Evolutionary conservation across 1,140 invertebrate genomes (phyloP), one percentile per base, ranked within the genome.

Genomic region (Scaptodrosophila lebanonensis): DNA sequence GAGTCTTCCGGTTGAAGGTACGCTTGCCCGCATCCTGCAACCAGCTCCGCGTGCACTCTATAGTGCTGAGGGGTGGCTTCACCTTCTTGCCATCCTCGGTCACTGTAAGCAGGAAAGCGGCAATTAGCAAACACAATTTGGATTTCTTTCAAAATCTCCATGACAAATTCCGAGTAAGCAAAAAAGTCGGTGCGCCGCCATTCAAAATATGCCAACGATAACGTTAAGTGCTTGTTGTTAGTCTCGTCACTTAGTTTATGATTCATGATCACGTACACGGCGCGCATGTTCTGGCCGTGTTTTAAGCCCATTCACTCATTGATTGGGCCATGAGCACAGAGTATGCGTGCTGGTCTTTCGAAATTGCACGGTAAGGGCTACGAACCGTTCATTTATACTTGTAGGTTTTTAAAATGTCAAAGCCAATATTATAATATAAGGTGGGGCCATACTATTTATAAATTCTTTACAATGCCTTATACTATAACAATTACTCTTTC

Each of bases 1-100:
- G 86, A 13, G 89, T 92, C 86, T 93, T 94, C 44, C 89, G 90
- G 7, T 91, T 93, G 35, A 84, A 85, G n/a, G 67, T 65, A 8
- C 64, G 49, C 11, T 54, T 44, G 6, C 53, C 16, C 39, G 59
- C 65, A 4, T 68, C 48, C 43, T 50, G 35, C 0, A 83, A 35
- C 70, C 67, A 82, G 4, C 18, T 35, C 13, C 65, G 49, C 0
- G 63, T 61, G 29, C 52, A 71, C 5, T 67, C 66, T n/a, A 66
- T 30, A 5, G 49, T 45, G 20, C 52, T 68, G 11, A 42, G 15
- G 2, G 56, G 33, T 0, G 48, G 48, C n/a, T 58, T 63, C 12
- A 85, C 68, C 43, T 84, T 85, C 38, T 64, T 72, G 36, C 72
- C 83, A 57, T 85, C 72, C 38, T 69, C 56, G 11, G 66, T 77